Evolutionary conservation across 2,113 vertebrate species (phyloP).

Genomic region (Vicugna pacos): DNA sequence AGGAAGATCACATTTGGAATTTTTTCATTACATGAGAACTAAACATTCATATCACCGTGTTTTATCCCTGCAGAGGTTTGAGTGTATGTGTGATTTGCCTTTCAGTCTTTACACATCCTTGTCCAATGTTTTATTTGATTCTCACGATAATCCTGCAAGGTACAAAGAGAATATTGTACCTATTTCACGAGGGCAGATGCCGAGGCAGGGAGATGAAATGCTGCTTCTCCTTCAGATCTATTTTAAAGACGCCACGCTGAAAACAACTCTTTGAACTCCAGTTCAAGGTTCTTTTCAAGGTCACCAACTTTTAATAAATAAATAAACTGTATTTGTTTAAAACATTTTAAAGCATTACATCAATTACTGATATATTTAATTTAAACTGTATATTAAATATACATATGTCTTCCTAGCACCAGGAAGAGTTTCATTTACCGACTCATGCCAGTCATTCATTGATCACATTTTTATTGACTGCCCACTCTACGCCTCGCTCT

Average conservation of each 20-base stretch:
- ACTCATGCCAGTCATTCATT: not conserved
- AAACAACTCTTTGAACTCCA: not conserved
- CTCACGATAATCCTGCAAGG: not conserved
- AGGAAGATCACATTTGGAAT: not conserved
- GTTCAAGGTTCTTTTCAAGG: not conserved
- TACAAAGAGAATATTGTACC: not conserved
- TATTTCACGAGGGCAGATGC: not conserved
- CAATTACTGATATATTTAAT: not conserved
- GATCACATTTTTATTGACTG: not conserved
- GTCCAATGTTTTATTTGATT: not conserved
- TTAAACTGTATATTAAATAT: not conserved
- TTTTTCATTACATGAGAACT: not conserved
- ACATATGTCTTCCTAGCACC: not conserved
- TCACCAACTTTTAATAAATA: not conserved
- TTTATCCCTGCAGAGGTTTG: not conserved
- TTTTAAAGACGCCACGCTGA: not conserved
- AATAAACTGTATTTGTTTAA: not conserved
- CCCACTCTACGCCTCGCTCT: not conserved
- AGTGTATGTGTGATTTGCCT: not conserved
- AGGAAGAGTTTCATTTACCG: not conserved
- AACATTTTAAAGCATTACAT: not conserved
- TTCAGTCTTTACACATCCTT: not conserved
- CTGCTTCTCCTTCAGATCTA: not conserved
- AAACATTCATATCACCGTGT: not conserved
- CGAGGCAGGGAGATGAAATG: not conserved